Evolutionary conservation across 1,140 invertebrate species (phyloP).

Genomic region (Bicyclus anynana): DNA sequence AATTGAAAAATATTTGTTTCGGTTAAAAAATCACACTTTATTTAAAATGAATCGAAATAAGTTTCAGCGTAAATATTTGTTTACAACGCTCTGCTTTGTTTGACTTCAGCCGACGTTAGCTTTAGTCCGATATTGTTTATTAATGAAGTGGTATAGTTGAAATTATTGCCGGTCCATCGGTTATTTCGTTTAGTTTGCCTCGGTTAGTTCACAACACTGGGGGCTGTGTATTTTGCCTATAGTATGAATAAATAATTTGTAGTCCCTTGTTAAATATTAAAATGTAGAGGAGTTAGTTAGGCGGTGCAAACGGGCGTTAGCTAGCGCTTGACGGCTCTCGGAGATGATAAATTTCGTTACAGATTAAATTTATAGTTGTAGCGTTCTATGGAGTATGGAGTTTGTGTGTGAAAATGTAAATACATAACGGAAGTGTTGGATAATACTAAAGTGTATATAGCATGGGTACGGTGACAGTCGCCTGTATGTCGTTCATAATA

Average conservation of each 20-base stretch:
- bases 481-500: too few relatives aligned
- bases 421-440: too few relatives aligned
- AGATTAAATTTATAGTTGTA: not conserved
- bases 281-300: conserved; percentile 31
- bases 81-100: conserved; percentile 8
- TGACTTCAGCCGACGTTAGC: conserved; percentile 11
- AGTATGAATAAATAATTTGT: conserved; percentile 67
- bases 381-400: not conserved
- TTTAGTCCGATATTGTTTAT: conserved; percentile 24
- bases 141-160: conserved; percentile 37
- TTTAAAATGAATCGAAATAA: conserved; percentile 8
- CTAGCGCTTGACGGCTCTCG: conserved; percentile 5
- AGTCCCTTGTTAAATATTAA: conserved; percentile 64
- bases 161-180: conserved; percentile 54
- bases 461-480: too few relatives aligned
- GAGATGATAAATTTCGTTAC: not conserved
- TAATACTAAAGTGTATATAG: too few relatives aligned
- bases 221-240: conserved; percentile 45
- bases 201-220: conserved; percentile 51
- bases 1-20: too few relatives aligned
- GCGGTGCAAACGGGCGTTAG: conserved; percentile 30
- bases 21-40: conserved; percentile 8
- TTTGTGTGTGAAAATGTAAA: too few relatives aligned
- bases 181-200: conserved; percentile 60
- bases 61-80: conserved; percentile 10